Base-by-base conservation (phyloP, 1,140 invertebrate species). In the Dendroctonus ponderosae region DNA sequence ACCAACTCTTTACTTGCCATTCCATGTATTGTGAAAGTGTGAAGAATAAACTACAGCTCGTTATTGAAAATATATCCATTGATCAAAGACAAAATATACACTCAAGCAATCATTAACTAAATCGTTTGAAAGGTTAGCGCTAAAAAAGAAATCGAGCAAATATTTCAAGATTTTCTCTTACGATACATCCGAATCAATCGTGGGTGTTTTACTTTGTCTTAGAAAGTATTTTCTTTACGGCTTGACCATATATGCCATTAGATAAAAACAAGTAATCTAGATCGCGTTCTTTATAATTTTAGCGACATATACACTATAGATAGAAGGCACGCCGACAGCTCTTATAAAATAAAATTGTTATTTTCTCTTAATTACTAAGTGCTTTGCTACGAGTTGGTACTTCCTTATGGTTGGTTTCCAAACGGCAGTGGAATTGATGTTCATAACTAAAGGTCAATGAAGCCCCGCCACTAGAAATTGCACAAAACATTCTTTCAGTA, bases 131-230 rank as follows among this genome's bases (percentile, higher is more conserved):
- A 26, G 43, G 43, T 46, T 9, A 37, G 38, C 9, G 37, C 40
- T 38, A 54, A 54, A 53, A 54, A 59, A 59, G 57, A 59, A 59
- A 59, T 59, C 57, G 57, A 59, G 15, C 57, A 48, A 59, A 48
- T 48, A 59, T 48, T 0, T 54, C 11, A 39, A 48, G 57, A 59
- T 59, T 59, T 59, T 59, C 57, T 59, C 57, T 59, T 48, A 48
- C 9, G 41, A 46, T 8, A 48, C 57, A 59, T 59, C 57, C 41
- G 56, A 64, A 66, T 70, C 67, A 64, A 62, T 71, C 65, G 70
- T 71, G 70, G 71, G 70, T 70, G 70, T 71, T 71, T 67, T 66
- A 71, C 70, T 72, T 71, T 72, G 69, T 69, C 68, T 71, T 72
- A 72, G 71, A 72, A 72, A 72, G 71, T 72, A 39, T 62, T 65